Base-by-base conservation (phyloP, 2,888 invertebrate species). In the Trissoscelio sp. region DNA sequence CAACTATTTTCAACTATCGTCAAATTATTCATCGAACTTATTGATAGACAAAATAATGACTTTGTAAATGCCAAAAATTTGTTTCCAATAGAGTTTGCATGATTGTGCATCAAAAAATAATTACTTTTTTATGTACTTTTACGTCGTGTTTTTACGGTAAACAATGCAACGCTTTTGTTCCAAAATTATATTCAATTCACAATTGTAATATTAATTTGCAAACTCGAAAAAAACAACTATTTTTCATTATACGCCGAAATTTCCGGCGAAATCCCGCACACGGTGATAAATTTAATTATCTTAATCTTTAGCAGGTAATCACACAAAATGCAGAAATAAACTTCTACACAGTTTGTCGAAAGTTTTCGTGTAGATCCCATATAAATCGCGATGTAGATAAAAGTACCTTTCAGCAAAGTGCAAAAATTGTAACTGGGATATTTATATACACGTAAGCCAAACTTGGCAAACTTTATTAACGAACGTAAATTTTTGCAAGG, bases 251-350 rank as follows among this genome's bases (percentile, higher is more conserved):
- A 53, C 18, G 22, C 53, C 9, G 34, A 34, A 46, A 14, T 66
- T 37, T 48, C 16, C 64, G 16, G 39, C 24, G 12, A 24, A 28
- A 34, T 16, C 6, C 31, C n/a, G 37, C 39, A 18, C 14, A 11
- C 24, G 28, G 24, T 55, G n/a, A 58, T 58, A 70, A 60, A 72
- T 73, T 64, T 53, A 64, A 62, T 73, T 73, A 55, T 53, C 44
- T 64, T 73, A 73, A 73, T 64, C 73, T 64, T 34, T 31, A 53
- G 20, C 24, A 37, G 44, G 55, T 46, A 73, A 73, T 73, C 73
- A 20, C 55, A 64, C 55, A 55, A 55, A 73, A 55, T 64, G 64
- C 51, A 16, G 73, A 64, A 64, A 72, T 55, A 73, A 62, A 73
- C 39, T 72, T 72, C 37, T 42, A 42, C 55, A 34, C 39, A 53